Conservation (phyloP, 2,113 vertebrate species). For the Bufo gargarizans region DNA sequence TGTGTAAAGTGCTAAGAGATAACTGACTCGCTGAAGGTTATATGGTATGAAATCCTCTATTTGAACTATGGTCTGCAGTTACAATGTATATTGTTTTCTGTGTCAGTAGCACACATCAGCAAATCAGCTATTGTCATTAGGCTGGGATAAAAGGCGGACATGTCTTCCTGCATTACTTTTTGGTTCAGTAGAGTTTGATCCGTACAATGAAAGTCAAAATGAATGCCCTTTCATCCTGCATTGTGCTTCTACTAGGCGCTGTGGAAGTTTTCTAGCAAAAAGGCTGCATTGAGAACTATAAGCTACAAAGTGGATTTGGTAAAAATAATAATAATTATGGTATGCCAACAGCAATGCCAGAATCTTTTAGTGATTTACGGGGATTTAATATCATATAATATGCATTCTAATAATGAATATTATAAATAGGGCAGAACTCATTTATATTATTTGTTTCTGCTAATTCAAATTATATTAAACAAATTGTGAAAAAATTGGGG, state of each 20-base stretch:
- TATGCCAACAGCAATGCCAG: not conserved
- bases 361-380: not conserved
- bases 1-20: not conserved
- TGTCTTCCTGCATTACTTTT: slow-evolving; percentile 34
- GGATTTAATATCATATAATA: too few relatives aligned
- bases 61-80: not conserved
- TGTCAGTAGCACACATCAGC: slow-evolving; percentile 31
- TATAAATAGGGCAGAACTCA: too few relatives aligned
- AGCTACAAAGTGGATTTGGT: not conserved
- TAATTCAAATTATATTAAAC: too few relatives aligned
- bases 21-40: slow-evolving; percentile 10
- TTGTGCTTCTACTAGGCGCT: not conserved
- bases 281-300: not conserved
- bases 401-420: too few relatives aligned
- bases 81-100: slow-evolving; percentile 21
- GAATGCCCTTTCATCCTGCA: slow-evolving; percentile 11
- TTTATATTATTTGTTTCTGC: too few relatives aligned
- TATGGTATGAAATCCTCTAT: slow-evolving; percentile 2
- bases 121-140: slow-evolving; percentile 33
- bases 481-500: too few relatives aligned
- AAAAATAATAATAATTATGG: not conserved
- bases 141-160: slow-evolving; percentile 17
- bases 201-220: slow-evolving; percentile 36
- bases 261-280: not conserved
- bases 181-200: slow-evolving; percentile 41